Base-by-base conservation (phyloP, 2,888 invertebrate species). In the Ryuthela nishihirai region DNA sequence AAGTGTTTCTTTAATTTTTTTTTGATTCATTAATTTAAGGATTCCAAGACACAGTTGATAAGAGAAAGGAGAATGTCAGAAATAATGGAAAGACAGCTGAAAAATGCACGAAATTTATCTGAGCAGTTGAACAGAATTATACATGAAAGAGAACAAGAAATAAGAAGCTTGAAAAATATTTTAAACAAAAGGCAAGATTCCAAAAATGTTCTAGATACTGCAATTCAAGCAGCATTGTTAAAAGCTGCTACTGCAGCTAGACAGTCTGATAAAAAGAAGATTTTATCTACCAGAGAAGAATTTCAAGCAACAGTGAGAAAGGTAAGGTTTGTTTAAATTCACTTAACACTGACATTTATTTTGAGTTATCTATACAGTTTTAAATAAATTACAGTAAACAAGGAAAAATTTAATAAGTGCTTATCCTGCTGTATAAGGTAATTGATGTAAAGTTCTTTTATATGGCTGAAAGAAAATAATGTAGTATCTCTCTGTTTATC, bases 31-130 rank as follows among this genome's bases (percentile, higher is more conserved):
- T 2, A n/a, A 10, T 44, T 53, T 4, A 44, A 52, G 56, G 56
- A 58, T 46, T 52, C 56, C 2, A 58, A 58, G 32, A 46, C 50
- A 4, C 56, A 58, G 15, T 32, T 58, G 15, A 52, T 58, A 9
- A 34, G 56, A 4, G 56, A 58, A 21, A 25, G 56, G 2, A 50
- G 56, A 10, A 58, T 58, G 56, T 58, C 56, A 4, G 56, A 58
- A 24, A 58, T 58, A 6, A 42, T 58, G 52, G 50, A 58, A 20
- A 36, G 50, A 0, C 50, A 58, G 34, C 36, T 58, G 12, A 56
- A 56, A 38, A 56, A 56, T 20, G 49, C 50, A 6, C 25, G 50
- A 4, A 50, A 46, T 17, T 35, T 56, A 1, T 56, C 56, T 1
- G 56, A 56, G 20, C 56, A 56, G 15, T 17, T 56, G 6, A 50